These are phyloP conservation scores for Trichogramma pretiosum DNA, from an alignment of 1,140 invertebrate genomes.

Conservation along the genomic window DNA sequence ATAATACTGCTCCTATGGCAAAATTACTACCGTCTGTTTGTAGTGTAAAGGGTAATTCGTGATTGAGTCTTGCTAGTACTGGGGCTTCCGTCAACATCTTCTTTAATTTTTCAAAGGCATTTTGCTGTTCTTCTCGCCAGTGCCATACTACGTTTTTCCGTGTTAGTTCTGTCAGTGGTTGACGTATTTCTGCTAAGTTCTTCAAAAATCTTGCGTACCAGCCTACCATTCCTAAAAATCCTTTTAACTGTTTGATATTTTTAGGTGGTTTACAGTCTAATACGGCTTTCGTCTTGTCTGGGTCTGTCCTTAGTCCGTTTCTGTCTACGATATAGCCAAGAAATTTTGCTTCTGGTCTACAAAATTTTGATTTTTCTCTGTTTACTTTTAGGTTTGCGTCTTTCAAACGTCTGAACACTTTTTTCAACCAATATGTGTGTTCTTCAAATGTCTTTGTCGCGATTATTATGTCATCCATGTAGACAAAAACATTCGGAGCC, in stretches of 20 bases:
- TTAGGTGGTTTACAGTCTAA: conserved; percentile 24
- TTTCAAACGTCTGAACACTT: conserved; percentile 28
- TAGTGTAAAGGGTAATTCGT: conserved; percentile 24
- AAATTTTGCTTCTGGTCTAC: conserved; percentile 24
- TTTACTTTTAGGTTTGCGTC: conserved; percentile 31
- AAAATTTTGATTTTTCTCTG: conserved; percentile 35
- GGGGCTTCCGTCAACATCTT: background rate
- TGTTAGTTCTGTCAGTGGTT: background rate
- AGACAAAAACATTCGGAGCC: conserved; percentile 25
- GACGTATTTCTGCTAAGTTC: background rate
- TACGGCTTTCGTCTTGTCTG: conserved; percentile 21
- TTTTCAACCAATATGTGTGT: conserved; percentile 31
- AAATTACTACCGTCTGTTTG: conserved; percentile 24
- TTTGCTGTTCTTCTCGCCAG: background rate
- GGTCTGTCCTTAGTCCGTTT: conserved; percentile 2
- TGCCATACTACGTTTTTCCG: background rate
- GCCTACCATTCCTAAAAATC: conserved; percentile 30
- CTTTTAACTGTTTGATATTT: conserved; percentile 23
- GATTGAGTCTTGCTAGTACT: conserved; percentile 9
- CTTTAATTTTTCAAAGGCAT: background rate
- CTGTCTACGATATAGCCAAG: conserved; percentile 12
- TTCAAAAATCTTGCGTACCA: background rate
- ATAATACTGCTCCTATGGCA: conserved; percentile 24
- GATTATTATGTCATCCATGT: conserved; percentile 41
- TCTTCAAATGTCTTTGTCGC: conserved; percentile 29